phyloP scores from a whole-genome alignment of 2,113 vertebrate species.

The Petrocephalus microphthalmus region DNA sequence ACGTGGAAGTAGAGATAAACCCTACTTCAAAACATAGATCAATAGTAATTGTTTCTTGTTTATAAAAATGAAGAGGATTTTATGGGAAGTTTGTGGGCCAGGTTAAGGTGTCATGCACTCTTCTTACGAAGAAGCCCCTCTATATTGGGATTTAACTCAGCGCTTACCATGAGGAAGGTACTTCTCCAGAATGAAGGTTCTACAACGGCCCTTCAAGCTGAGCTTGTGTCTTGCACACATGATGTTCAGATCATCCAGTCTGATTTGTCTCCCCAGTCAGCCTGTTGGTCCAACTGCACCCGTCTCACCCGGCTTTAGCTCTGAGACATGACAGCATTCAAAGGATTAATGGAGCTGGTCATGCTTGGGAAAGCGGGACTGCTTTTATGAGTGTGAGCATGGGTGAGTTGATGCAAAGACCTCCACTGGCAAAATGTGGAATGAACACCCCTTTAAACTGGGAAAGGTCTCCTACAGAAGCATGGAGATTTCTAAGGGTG shows the following conservation, averaged over 20 bases:
- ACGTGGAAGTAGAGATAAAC: background rate
- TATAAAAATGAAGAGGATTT: background rate
- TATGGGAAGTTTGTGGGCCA: no score
- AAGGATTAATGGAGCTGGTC: background rate
- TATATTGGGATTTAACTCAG: no score
- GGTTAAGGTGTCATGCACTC: background rate
- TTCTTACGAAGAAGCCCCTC: background rate
- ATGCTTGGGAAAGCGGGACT: no score
- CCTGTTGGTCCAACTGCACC: background rate
- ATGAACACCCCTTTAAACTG: background rate
- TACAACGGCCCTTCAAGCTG: background rate
- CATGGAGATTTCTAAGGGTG: background rate
- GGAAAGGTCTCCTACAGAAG: background rate
- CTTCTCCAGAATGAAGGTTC: background rate
- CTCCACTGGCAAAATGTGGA: background rate
- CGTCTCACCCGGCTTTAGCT: background rate
- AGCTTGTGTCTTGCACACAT: background rate
- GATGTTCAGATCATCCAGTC: background rate
- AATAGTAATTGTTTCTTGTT: background rate
- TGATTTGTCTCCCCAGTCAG: background rate
- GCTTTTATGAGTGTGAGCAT: background rate
- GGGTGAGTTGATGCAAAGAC: background rate
- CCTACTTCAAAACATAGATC: background rate
- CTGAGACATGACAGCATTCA: background rate
- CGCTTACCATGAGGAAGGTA: no score